These are phyloP conservation scores for Apamea monoglypha DNA, from an alignment of 2,888 invertebrate species.

Conservation along the genomic window DNA sequence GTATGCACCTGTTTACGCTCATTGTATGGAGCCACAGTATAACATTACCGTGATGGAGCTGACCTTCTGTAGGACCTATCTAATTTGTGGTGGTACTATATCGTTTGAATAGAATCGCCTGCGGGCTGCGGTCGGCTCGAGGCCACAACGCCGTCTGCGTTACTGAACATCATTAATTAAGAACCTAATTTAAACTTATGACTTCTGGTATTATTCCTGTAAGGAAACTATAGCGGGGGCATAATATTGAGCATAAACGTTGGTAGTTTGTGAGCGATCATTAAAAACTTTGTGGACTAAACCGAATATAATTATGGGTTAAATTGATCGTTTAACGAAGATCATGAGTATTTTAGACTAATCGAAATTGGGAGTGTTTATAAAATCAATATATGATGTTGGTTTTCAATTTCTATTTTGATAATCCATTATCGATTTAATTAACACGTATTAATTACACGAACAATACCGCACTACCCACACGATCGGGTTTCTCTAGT, in stretches of 20 bases:
- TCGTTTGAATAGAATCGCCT: constrained; percentile 53
- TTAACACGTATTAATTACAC: constrained; percentile 22
- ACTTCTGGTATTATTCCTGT: constrained; percentile 37
- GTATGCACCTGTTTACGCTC: neutral
- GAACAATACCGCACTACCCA: constrained; percentile 9
- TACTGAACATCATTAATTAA: constrained; percentile 50
- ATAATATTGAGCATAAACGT: neutral
- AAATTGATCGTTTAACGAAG: neutral
- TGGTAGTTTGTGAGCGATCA: neutral
- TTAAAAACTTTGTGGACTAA: neutral
- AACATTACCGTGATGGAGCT: neutral
- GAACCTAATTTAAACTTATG: constrained; percentile 44
- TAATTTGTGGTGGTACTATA: constrained; percentile 27
- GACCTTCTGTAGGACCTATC: constrained; percentile 13
- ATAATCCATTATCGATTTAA: constrained; percentile 9
- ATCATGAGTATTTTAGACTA: neutral
- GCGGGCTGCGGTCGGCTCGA: constrained; percentile 61
- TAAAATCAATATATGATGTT: neutral
- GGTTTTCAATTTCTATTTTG: neutral
- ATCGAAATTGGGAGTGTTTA: neutral
- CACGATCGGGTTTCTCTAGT: constrained; percentile 30
- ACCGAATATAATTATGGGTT: neutral
- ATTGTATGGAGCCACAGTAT: neutral
- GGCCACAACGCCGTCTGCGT: constrained; percentile 42
- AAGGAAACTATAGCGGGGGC: constrained; percentile 17